Evolutionary conservation across 2,888 invertebrate genomes (phyloP).

Genomic region (Mythimna loreyi): DNA sequence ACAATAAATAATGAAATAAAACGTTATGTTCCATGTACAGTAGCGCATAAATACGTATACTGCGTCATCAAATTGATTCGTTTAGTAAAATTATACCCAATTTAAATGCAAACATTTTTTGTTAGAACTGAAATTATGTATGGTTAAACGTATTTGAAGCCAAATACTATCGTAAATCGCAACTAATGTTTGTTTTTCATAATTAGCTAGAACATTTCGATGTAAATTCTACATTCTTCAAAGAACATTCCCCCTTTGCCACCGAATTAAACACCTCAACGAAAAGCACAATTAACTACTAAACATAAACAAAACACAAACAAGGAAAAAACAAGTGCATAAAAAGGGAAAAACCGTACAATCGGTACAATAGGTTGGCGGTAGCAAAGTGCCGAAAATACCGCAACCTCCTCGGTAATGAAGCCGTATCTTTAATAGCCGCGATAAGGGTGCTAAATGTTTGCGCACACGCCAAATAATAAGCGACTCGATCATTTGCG

Average conservation of each 20-base stretch:
- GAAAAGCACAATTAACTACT: constrained; percentile 47
- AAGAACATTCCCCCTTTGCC: neutral
- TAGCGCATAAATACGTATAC: constrained; percentile 46
- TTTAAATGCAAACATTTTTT: neutral
- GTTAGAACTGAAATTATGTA: neutral
- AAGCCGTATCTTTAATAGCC: constrained; percentile 90
- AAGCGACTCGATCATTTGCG: constrained; percentile 89
- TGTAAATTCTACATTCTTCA: neutral
- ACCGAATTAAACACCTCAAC: constrained; percentile 10
- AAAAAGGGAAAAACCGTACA: constrained; percentile 57
- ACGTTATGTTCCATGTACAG: constrained; percentile 68
- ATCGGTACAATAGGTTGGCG: constrained; percentile 55
- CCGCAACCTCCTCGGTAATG: constrained; percentile 78
- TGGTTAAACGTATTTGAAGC: neutral
- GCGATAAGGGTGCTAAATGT: constrained; percentile 90
- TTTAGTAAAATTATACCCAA: neutral
- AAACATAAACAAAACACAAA: constrained; percentile 55
- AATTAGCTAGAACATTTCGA: neutral
- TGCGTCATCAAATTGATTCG: constrained; percentile 24
- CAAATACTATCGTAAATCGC: neutral
- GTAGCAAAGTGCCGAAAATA: constrained; percentile 49
- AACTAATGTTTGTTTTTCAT: neutral
- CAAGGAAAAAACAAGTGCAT: constrained; percentile 64
- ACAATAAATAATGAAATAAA: constrained; percentile 85
- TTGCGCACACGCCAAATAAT: constrained; percentile 91